Percentiles rank a stretch among this genome's conserved stretches.
phyloP scores from a whole-genome alignment of 1,140 invertebrate species.

The Heliconius melpomene region DNA sequence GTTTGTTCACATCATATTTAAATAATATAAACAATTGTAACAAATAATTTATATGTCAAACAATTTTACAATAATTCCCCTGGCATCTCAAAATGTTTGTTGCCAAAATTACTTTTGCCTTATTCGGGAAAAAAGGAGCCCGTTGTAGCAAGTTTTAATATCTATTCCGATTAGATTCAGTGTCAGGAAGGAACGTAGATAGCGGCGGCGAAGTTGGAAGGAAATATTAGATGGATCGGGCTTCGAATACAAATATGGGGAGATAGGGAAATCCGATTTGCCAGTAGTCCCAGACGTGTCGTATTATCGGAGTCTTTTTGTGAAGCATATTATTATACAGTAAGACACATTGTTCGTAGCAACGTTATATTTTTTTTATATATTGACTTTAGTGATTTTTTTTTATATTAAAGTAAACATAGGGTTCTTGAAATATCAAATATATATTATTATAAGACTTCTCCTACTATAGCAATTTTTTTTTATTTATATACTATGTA shows the following conservation, averaged over 20 bases:
- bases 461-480: too few species aligned
- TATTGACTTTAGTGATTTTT: not conserved
- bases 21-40: not conserved
- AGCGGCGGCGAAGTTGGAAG: conserved; percentile 74
- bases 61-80: not conserved
- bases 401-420: not conserved
- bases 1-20: not conserved
- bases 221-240: conserved; percentile 78
- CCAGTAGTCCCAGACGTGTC: conserved; percentile 71
- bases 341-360: conserved; percentile 46
- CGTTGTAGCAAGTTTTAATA: conserved; percentile 78
- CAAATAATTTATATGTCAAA: not conserved
- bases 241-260: conserved; percentile 79
- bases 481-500: too few species aligned
- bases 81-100: conserved; percentile 12
- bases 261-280: conserved; percentile 78
- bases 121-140: conserved; percentile 35
- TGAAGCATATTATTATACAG: conserved; percentile 66
- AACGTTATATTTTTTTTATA: not conserved
- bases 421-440: too few species aligned
- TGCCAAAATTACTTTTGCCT: conserved; percentile 19
- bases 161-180: conserved; percentile 80
- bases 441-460: too few species aligned
- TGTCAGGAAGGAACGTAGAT: conserved; percentile 78
- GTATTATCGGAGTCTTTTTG: conserved; percentile 73